phyloP scores from a whole-genome alignment of 2,113 vertebrate species.

The Brienomyrus longianalis region DNA sequence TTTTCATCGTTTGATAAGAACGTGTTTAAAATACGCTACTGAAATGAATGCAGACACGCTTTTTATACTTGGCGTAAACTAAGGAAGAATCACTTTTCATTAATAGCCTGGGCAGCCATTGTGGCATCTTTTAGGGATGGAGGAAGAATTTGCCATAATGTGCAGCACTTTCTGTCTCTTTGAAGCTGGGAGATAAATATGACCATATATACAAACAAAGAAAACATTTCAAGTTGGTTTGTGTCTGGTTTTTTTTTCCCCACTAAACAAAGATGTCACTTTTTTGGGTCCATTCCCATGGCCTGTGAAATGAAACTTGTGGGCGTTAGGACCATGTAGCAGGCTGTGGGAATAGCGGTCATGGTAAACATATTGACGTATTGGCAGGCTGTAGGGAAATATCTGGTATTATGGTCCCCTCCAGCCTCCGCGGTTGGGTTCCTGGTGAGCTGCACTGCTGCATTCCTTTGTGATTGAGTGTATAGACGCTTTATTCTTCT shows the following conservation, averaged over 20 bases:
- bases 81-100: neutral
- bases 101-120: neutral
- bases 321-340: neutral
- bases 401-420: neutral
- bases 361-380: neutral
- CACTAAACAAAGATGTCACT: neutral
- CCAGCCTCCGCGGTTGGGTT: neutral
- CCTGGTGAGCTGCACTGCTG: neutral
- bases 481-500: neutral
- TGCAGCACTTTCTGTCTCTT: neutral
- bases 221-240: neutral
- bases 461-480: neutral
- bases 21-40: neutral
- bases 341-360: neutral
- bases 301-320: neutral
- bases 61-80: neutral
- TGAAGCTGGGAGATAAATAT: neutral
- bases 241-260: neutral
- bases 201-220: neutral
- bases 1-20: neutral
- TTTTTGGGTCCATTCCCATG: neutral
- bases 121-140: neutral
- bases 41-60: neutral
- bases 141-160: neutral
- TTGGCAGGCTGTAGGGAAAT: slow-evolving; percentile 4